Base-by-base conservation (phyloP, 2,113 vertebrate species). In the Callaeas wilsoni region DNA sequence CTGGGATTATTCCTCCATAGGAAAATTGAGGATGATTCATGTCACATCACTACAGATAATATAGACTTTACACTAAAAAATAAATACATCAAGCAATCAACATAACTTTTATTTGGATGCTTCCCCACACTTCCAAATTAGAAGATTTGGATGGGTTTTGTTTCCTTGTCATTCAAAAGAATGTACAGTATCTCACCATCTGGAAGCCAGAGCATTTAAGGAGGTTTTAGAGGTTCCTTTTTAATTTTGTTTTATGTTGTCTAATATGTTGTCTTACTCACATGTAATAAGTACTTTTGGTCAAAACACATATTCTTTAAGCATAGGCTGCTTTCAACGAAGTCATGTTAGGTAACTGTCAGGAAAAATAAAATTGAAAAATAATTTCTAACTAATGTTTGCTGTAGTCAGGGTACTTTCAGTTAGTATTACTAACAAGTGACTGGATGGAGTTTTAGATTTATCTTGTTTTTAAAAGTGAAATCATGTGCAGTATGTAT, bases 71-170 rank as follows among this genome's bases (percentile, higher is more conserved):
- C 12, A 20, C 1, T 19, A 11, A 67, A 63, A 69, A 89, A 33
- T 21, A 69, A 73, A 12, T 19, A 12, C 2, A 4, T 35, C 20
- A 49, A 25, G 15, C 10, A 68, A 56, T 32, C 11, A 56, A 60
- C 5, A 15, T 21, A 60, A 20, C 5, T 56, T 76, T 76, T 30
- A 55, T 19, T 33, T 65, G 17, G 12, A 56, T 3, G 16, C 56
- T 71, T 27, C 15, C 3, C 9, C 13, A 20, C 3, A 15, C 1
- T 6, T 9, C 4, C 2, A 35, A 10, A 33, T 50, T 22, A 52
- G 33, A 68, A 59, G 17, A 22, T 32, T 53, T 57, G 4, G 3
- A 8, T 47, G 10, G 1, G 0, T 5, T 30, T 41, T 44, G n/a
- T 63, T 83, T 15, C 3, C 12, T 69, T 2, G 1, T 46, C 1